Evolutionary conservation across 1,140 invertebrate genomes (phyloP), one percentile per base, ranked within the genome.

Genomic region (Eriosoma lanigerum): DNA sequence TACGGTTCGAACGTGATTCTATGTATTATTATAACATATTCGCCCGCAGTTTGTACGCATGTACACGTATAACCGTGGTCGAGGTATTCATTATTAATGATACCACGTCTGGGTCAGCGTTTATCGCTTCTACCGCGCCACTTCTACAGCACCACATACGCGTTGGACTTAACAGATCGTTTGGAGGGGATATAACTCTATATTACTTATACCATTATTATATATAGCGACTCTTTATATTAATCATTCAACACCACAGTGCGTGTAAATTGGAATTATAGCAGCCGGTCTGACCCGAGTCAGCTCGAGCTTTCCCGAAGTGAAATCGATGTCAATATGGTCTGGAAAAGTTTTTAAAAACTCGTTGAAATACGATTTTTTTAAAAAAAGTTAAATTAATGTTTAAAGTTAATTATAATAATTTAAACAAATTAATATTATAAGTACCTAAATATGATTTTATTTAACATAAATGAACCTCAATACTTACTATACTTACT

Each of bases 1-100:
- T n/a, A n/a, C 12, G 5, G 38, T 10, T 44, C 62, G 64, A 21
- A 68, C 38, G 64, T 68, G 64, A 68, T 44, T 46, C 38, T 68
- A 24, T n/a, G 12, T 24, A 26, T n/a, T 38, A 38, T 38, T 38
- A 38, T 38, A 26, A 26, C 15, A 54, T 21, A 13, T 13, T 24
- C 5, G 24, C 10, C 4, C 21, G 24, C 56, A 32, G 13, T 48
- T 6, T 13, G 13, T 48, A 48, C 13, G 13, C 46, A 12, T 13
- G 46, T 48, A 48, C 13, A 48, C 46, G 5, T 17, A 66, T 26
- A 48, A 68, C 66, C 44, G 44, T 19, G 66, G 44, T 48, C 21
- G 21, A 2, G 66, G 32, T 68, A 46, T 76, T 26, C 52, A 58
- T 76, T 60, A 58, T 76, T 76, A 58, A 76, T 76, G 54, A 12